Evolutionary conservation across 2,888 invertebrate species (phyloP), one percentile per base, ranked within the genome.

Genomic region (Gisinianus flammeolus): DNA sequence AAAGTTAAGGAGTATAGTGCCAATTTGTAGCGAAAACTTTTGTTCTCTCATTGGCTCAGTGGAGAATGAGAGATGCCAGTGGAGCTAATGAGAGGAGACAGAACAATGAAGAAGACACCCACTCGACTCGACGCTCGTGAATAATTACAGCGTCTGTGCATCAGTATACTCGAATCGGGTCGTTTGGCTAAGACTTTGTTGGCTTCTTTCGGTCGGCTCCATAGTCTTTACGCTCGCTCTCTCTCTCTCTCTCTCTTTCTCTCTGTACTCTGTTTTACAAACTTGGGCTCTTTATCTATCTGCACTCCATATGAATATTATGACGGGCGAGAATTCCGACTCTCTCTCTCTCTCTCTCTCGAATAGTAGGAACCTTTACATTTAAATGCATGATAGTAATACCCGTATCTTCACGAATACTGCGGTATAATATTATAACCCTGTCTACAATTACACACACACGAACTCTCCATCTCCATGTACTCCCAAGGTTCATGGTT

Each of bases 11-110:
- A 80, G n/a, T n/a, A n/a, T n/a, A n/a, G 81, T 83, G 83, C 83
- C 82, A 83, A 83, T 83, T 83, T 82, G 81, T 77, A 71, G 79
- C 30, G 76, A 80, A 79, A 81, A 35, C 80, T 75, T 81, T 82
- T 83, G 81, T 83, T 76, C 72, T 69, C 69, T 52, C 68, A 79
- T 76, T 80, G 80, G 77, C 74, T 76, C 33, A 8, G 52, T 26
- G 52, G 76, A 75, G 75, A 26, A 54, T 8, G 44, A 62, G 78
- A 75, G 71, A 76, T 80, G 79, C 76, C 79, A 78, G 69, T 72
- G 79, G 79, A 78, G 80, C 84, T 84, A 84, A 84, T 84, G 84
- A 83, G 83, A 82, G 72, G 67, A 78, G 76, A 77, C 74, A 81
- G 80, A 81, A 82, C 82, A 82, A 82, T 82, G 78, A 73, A 66